These are phyloP conservation scores for Salminus brasiliensis DNA, from an alignment of 2,113 vertebrate species.

Conservation along the genomic window DNA sequence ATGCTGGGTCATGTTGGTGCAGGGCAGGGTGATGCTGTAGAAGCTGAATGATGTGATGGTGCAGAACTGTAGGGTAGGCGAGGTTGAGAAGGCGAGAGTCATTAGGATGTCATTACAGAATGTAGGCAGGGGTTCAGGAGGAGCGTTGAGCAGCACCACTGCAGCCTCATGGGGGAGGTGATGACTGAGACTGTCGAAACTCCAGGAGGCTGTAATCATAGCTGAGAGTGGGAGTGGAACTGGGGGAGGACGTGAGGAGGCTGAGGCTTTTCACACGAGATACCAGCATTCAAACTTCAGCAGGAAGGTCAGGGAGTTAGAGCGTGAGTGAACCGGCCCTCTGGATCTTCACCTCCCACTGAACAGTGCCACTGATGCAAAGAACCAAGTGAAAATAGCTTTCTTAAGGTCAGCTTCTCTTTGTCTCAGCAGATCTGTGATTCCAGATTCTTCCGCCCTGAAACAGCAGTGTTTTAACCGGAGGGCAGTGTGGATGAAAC, in stretches of 20 bases:
- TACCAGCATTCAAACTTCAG: background rate
- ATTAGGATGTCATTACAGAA: background rate
- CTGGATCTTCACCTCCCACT: background rate
- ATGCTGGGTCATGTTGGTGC: too few species aligned
- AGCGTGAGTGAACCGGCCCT: background rate
- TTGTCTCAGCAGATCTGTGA: too few species aligned
- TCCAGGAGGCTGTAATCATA: background rate
- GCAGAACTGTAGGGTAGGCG: background rate
- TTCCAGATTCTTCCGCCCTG: too few species aligned
- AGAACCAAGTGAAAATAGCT: too few species aligned
- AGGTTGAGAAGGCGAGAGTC: background rate
- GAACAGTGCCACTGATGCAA: background rate
- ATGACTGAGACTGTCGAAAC: background rate
- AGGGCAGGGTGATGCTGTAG: too few species aligned
- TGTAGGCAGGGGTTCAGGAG: background rate
- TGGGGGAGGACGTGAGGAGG: background rate
- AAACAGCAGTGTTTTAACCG: too few species aligned
- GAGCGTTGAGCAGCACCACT: background rate
- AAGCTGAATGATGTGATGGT: background rate
- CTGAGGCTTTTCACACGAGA: background rate
- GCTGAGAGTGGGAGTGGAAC: background rate
- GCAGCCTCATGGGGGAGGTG: background rate
- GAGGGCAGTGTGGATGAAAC: too few species aligned
- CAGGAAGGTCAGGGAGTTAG: background rate
- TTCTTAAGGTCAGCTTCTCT: too few species aligned